These are phyloP conservation scores for Dermochelys coriacea DNA, from an alignment of 2,797 vertebrate species.

Conservation along the genomic window DNA sequence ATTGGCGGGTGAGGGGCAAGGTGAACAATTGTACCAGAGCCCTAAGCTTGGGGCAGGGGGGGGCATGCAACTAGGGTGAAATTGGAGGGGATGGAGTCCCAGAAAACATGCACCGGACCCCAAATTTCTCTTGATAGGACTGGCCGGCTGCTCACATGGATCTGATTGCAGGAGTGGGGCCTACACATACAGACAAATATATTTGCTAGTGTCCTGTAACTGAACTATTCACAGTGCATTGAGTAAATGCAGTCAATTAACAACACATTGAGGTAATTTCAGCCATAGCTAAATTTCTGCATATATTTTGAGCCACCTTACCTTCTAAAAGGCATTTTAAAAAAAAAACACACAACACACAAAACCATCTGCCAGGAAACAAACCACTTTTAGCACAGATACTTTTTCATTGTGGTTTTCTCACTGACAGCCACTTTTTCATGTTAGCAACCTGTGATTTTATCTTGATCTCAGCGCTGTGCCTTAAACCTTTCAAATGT, in stretches of 20 bases:
- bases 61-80: background rate
- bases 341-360: background rate
- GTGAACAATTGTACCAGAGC: background rate
- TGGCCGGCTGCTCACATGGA: background rate
- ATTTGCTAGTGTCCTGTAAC: background rate
- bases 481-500: slow-evolving; percentile 19
- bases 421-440: slow-evolving; percentile 23
- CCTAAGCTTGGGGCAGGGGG: background rate
- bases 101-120: background rate
- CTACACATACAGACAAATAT: background rate
- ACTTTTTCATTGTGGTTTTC: slow-evolving; percentile 70
- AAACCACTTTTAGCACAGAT: slow-evolving; percentile 1
- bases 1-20: no score
- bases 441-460: slow-evolving; percentile 23
- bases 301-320: background rate
- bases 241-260: background rate
- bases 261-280: background rate
- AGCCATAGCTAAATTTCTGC: background rate
- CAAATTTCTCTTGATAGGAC: background rate
- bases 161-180: background rate
- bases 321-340: background rate
- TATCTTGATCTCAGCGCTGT: slow-evolving; percentile 20
- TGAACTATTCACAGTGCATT: background rate
- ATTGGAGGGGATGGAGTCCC: background rate
- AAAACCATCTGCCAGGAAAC: slow-evolving; percentile 40